Conservation (phyloP, 2,113 vertebrate genomes). For the Cathartes aura region DNA sequence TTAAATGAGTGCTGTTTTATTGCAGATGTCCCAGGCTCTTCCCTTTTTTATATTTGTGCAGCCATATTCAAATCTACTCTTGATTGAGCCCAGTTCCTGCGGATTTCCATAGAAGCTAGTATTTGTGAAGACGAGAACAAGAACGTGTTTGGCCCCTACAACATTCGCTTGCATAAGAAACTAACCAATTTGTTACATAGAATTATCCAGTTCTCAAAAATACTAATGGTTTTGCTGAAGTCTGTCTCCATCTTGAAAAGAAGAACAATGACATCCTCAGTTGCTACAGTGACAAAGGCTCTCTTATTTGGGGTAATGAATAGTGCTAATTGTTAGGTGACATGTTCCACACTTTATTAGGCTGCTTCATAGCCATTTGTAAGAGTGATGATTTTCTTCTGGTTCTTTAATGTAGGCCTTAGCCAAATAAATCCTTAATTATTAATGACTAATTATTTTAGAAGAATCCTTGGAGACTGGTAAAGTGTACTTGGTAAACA, state of each 20-base stretch:
- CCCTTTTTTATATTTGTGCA: neutral
- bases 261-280: conserved; percentile 13
- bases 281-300: conserved; percentile 22
- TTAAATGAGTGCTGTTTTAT: neutral
- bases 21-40: neutral
- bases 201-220: neutral
- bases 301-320: conserved; percentile 23
- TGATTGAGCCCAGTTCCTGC: neutral
- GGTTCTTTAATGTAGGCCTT: neutral
- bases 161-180: neutral
- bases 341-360: conserved; percentile 16
- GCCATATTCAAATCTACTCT: neutral
- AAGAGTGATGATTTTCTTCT: neutral
- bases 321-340: conserved; percentile 49
- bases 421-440: conserved; percentile 45
- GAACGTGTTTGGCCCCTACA: neutral
- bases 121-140: neutral
- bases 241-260: neutral
- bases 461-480: neutral
- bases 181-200: neutral
- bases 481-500: neutral
- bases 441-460: conserved; percentile 34
- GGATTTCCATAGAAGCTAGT: neutral
- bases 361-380: conserved; percentile 7
- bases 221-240: neutral